Conservation (phyloP, 2,888 invertebrate species). For the Molorchus minor region DNA sequence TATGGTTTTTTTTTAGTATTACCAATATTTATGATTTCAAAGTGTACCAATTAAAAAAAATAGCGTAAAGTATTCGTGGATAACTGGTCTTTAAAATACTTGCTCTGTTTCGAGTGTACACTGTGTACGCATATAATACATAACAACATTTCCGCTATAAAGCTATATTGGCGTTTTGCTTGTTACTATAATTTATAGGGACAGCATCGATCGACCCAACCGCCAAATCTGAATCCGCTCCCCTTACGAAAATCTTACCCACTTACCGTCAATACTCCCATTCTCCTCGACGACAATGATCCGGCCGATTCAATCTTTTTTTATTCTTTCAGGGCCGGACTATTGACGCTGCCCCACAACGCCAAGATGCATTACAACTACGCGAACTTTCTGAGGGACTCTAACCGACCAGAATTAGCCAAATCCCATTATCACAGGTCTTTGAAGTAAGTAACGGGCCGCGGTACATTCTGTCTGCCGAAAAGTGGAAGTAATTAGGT, state of each 20-base stretch:
- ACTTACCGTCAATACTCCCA: conserved; percentile 16
- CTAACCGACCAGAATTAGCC: conserved; percentile 76
- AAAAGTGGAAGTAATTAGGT: too few species aligned
- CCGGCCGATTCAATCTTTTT: conserved; percentile 17
- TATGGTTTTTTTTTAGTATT: too few species aligned
- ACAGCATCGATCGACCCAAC: neutral
- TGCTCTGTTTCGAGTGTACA: too few species aligned
- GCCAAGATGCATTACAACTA: conserved; percentile 93
- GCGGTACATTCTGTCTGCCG: too few species aligned
- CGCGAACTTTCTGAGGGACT: conserved; percentile 84
- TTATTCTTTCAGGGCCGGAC: conserved; percentile 77
- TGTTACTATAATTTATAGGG: conserved; percentile 7
- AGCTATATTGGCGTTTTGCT: too few species aligned
- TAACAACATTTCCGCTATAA: too few species aligned
- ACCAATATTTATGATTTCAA: too few species aligned
- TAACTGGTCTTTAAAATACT: too few species aligned
- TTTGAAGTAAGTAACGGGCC: conserved; percentile 79
- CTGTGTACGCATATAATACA: too few species aligned
- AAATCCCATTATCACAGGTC: conserved; percentile 82
- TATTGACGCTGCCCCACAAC: conserved; percentile 82
- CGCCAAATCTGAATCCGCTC: conserved; percentile 6
- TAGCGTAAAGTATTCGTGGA: too few species aligned
- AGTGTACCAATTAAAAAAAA: too few species aligned
- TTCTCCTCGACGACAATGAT: conserved; percentile 22
- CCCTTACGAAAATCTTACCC: conserved; percentile 4